Evolutionary conservation across 2,113 vertebrate species (phyloP).

Genomic region (Notiomystis cincta): DNA sequence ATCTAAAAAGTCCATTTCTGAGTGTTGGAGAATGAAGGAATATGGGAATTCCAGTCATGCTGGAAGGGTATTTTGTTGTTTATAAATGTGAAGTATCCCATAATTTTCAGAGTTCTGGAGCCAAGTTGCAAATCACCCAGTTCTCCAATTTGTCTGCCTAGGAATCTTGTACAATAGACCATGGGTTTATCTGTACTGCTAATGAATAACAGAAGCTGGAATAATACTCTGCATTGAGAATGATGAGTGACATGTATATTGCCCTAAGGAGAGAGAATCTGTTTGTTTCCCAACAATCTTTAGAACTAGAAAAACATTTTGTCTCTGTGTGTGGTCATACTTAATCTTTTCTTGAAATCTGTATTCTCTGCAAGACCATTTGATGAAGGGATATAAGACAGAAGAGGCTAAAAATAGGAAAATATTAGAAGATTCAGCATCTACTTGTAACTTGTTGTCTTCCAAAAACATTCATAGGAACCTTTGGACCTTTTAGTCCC

Average conservation of each 20-base stretch:
- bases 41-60: not conserved
- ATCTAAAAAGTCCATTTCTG: not conserved
- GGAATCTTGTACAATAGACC: not conserved
- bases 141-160: not conserved
- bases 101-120: not conserved
- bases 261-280: not conserved
- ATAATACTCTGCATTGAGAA: not conserved
- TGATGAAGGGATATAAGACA: not conserved
- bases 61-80: not conserved
- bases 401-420: not conserved
- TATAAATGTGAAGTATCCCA: not conserved
- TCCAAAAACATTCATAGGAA: not conserved
- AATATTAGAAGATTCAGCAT: not conserved
- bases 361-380: not conserved
- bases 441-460: not conserved
- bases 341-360: not conserved
- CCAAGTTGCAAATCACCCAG: not conserved
- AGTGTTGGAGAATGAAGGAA: not conserved
- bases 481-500: not conserved
- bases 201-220: not conserved
- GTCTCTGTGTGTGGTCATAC: not conserved
- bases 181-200: not conserved
- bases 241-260: not conserved
- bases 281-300: not conserved
- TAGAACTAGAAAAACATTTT: not conserved